Percentiles rank a stretch among this genome's conserved stretches.
Evolutionary conservation across 92 coral and sea anemone species (phyloP).

Genomic region (Pocillopora meandrina): DNA sequence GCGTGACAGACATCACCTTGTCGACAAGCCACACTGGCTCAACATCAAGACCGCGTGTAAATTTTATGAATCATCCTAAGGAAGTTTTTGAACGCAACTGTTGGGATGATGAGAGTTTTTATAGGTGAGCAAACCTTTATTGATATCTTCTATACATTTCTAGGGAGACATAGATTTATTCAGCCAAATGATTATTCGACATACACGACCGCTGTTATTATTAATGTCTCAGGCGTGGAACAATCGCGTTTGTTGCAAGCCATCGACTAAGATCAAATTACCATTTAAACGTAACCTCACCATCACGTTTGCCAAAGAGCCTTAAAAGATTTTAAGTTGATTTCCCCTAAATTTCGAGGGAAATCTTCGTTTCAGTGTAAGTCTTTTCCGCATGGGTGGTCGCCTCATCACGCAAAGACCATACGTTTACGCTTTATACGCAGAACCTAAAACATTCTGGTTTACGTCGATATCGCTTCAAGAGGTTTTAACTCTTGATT

Average conservation of each 20-base stretch:
- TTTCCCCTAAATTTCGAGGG: not conserved
- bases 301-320: not conserved
- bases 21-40: constrained; percentile 6
- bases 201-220: not conserved
- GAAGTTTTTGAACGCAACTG: not conserved
- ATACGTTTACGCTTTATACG: not conserved
- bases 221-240: not conserved
- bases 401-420: constrained; percentile 2
- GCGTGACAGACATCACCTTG: constrained; percentile 30
- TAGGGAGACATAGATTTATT: not conserved
- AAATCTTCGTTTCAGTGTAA: not conserved
- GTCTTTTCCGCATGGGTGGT: not conserved
- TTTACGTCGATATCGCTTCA: not conserved
- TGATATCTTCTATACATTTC: not conserved
- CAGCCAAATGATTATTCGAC: not conserved
- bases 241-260: not conserved
- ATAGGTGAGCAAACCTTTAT: constrained; percentile 23
- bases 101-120: constrained; percentile 24
- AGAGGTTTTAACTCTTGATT: not conserved
- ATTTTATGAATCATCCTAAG: constrained; percentile 18
- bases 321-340: not conserved
- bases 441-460: not conserved
- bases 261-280: not conserved
- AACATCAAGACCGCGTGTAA: not conserved
- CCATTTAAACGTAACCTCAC: not conserved